Evolutionary conservation across 2,888 invertebrate species (phyloP), one percentile per base, ranked within the genome.

Genomic region (Nomada lathburiana): DNA sequence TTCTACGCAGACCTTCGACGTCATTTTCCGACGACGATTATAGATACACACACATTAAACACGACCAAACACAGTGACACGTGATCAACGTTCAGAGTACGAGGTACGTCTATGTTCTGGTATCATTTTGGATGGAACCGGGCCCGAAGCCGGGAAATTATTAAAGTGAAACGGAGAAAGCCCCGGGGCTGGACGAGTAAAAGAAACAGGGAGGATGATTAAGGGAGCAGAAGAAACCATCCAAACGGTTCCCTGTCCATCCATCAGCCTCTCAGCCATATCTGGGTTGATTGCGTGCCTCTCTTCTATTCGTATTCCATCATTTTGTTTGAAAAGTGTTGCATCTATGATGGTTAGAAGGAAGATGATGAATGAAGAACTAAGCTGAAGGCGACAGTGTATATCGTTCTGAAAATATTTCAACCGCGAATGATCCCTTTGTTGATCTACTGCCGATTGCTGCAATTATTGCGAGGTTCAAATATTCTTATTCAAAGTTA

Each of bases 141-240:
- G 36, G 36, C 7, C 36, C 36, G 36, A 36, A 0, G 36, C 36
- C 7, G 36, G 36, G 36, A 36, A 36, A 36, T 36, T 36, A 36
- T 36, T 36, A 36, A 36, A 36, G 36, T 36, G 36, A 36, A 44
- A 2, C 10, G 11, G n/a, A n/a, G 64, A 63, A 60, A 74, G 71
- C 73, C 79, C 42, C 63, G 64, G 50, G 65, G 76, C 53, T 29
- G 59, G 67, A 62, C 59, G 68, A 83, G 71, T 79, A 65, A 64
- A 74, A 76, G 82, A 80, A 77, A 82, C 74, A 75, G 64, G 76
- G 67, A 76, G 42, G 73, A 81, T 86, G 88, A 87, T 88, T 88
- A 88, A 84, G 88, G 59, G 64, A 11, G 68, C 68, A 88, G 83
- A 84, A 88, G 86, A 76, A 55, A 7, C 42, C 64, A 69, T 18